Evolutionary conservation across 2,113 vertebrate genomes (phyloP).

Genomic region (Cyanocitta stelleri): DNA sequence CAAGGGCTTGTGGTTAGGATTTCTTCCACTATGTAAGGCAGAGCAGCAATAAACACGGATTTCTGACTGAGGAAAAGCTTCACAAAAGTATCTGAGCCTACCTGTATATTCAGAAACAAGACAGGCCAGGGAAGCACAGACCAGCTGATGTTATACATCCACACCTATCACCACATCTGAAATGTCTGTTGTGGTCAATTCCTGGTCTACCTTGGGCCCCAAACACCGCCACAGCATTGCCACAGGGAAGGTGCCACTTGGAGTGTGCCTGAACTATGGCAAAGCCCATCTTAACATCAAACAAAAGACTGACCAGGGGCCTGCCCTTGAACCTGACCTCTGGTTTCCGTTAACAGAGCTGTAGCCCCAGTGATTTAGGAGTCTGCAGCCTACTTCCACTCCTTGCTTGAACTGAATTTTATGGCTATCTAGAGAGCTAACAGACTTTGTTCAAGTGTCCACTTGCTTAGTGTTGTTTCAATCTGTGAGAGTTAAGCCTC

Average conservation of each 20-base stretch:
- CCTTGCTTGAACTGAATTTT: neutral
- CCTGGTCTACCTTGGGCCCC: neutral
- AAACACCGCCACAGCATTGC: neutral
- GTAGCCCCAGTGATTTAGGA: neutral
- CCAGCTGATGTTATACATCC: neutral
- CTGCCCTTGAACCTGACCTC: neutral
- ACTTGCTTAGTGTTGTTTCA: neutral
- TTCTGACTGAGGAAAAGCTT: neutral
- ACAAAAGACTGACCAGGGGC: neutral
- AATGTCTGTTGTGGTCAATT: neutral
- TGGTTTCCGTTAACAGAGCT: neutral
- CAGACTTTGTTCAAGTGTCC: neutral
- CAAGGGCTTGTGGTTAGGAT: neutral
- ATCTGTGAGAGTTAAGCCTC: neutral
- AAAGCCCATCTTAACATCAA: neutral
- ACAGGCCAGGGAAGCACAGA: neutral
- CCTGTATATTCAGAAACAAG: neutral
- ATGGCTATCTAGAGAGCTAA: neutral
- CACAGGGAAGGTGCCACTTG: accelerated
- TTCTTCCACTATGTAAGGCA: neutral
- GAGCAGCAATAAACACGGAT: neutral
- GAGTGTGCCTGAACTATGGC: neutral
- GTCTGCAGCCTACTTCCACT: neutral
- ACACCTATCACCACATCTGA: neutral
- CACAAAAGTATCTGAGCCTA: neutral